Percentiles rank a stretch among this genome's conserved stretches.
These are phyloP conservation scores for Amazona vittata DNA, from an alignment of 2,113 vertebrate species.

Conservation along the genomic window DNA sequence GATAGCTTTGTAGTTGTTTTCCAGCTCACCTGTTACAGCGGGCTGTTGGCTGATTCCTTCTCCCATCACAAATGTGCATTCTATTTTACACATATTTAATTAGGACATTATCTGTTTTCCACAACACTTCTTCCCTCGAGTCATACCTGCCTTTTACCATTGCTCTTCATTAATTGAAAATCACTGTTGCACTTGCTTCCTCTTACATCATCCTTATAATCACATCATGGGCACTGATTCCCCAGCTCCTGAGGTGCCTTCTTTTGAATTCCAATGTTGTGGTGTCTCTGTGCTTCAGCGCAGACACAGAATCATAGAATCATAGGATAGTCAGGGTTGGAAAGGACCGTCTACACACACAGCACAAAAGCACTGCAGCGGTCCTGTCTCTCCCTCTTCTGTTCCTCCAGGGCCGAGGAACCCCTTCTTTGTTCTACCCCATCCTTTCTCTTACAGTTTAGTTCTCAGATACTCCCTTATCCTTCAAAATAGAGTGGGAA, in stretches of 20 bases:
- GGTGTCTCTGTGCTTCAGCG: not conserved
- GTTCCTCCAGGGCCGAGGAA: not conserved
- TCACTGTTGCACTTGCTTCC: not conserved
- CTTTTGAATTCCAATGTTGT: not conserved
- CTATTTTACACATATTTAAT: not conserved
- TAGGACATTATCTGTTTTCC: not conserved
- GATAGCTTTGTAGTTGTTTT: constrained; percentile 21
- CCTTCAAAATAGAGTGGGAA: not conserved
- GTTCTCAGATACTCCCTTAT: not conserved
- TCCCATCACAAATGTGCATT: not conserved
- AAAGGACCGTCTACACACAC: not conserved
- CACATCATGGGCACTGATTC: not conserved
- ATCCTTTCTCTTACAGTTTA: not conserved
- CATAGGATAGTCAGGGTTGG: not conserved
- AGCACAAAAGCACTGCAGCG: not conserved
- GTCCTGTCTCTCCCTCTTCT: not conserved
- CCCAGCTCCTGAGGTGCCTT: not conserved
- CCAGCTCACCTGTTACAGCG: not conserved
- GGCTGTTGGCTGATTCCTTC: not conserved
- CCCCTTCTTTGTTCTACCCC: not conserved
- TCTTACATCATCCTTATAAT: not conserved
- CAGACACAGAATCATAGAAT: not conserved
- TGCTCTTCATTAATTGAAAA: not conserved
- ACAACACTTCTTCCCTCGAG: not conserved
- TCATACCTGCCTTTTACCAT: not conserved